These are phyloP conservation scores for Myotis yumanensis DNA, from an alignment of 2,113 vertebrate genomes.

Conservation along the genomic window DNA sequence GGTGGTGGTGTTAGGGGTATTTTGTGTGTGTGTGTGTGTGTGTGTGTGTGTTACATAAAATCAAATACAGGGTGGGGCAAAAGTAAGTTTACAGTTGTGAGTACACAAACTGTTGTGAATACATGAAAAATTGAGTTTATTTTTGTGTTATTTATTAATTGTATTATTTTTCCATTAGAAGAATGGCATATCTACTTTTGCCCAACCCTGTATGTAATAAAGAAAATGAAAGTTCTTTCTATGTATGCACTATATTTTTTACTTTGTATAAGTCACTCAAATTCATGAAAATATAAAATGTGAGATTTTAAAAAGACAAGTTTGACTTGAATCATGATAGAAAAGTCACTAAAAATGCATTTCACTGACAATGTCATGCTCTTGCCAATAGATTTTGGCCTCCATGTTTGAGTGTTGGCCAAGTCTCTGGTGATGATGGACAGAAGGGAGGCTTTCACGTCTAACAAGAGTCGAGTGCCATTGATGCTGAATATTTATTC, in stretches of 20 bases:
- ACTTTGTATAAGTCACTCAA: not conserved
- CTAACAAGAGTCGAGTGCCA: not conserved
- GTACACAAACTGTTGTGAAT: too few relatives aligned
- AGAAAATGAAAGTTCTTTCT: not conserved
- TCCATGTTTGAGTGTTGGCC: not conserved
- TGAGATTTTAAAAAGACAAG: not conserved
- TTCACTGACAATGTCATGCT: slow-evolving; percentile 75
- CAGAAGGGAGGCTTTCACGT: not conserved
- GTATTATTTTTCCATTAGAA: too few relatives aligned
- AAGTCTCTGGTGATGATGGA: slow-evolving; percentile 52
- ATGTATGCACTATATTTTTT: not conserved
- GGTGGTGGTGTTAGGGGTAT: not conserved
- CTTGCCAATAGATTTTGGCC: slow-evolving; percentile 64
- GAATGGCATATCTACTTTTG: too few relatives aligned
- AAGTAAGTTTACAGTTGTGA: too few relatives aligned
- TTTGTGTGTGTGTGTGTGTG: too few relatives aligned
- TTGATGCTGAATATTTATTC: not conserved
- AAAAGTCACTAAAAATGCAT: slow-evolving; percentile 44
- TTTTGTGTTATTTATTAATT: too few relatives aligned
- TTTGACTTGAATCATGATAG: not conserved
- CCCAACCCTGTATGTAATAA: not conserved
- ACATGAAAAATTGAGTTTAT: too few relatives aligned
- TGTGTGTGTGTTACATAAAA: too few relatives aligned
- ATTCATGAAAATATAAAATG: not conserved
- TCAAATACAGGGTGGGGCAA: too few relatives aligned